Base-by-base conservation (phyloP, 2,113 vertebrate genomes). In the Haemorhous mexicanus region DNA sequence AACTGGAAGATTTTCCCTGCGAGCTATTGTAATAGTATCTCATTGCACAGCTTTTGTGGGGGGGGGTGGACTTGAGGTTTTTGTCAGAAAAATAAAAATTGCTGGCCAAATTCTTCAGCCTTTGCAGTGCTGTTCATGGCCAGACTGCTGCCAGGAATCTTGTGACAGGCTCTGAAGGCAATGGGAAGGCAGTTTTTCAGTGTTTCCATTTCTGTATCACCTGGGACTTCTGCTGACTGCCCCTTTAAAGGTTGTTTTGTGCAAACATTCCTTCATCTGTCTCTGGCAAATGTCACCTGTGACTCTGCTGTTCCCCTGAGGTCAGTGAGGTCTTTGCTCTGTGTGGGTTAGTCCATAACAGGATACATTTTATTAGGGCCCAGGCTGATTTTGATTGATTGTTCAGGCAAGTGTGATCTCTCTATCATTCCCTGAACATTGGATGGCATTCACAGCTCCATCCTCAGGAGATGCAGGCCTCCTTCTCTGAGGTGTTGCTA, bases 11-110 rank as follows among this genome's bases (percentile, higher is more conserved):
- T 93, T 89, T 77, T 87, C 88, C 95, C 94, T 16, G 15, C 68
- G 67, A 76, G 86, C 70, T 84, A 35, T 92, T 97, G 91, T 91
- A 91, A 95, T 94, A 89, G 58, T 61, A 81, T 88, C 92, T 92
- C 75, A 52, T 89, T 73, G 74, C 68, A 87, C 53, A 59, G 87
- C 13, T 33, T 68, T 82, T 52, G 8, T 24, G 14, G 30, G 39
- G 23, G 39, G 23, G 41, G 17, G 41, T 52, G 27, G 30, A 33
- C 17, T 81, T 22, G 27, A 39, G 30, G 5, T 2, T 37, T 84
- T 78, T 61, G 55, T 44, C 49, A 59, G 50, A 76, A 74, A 74
- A 66, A 32, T 20, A 43, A 62, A 78, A 70, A 61, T 66, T 74
- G 28, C 53, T 68, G 52, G 24, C 17, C 23, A 37, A 28, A 37